These are phyloP conservation scores for Neelides folsomi DNA, from an alignment of 2,888 invertebrate genomes.

Conservation along the genomic window DNA sequence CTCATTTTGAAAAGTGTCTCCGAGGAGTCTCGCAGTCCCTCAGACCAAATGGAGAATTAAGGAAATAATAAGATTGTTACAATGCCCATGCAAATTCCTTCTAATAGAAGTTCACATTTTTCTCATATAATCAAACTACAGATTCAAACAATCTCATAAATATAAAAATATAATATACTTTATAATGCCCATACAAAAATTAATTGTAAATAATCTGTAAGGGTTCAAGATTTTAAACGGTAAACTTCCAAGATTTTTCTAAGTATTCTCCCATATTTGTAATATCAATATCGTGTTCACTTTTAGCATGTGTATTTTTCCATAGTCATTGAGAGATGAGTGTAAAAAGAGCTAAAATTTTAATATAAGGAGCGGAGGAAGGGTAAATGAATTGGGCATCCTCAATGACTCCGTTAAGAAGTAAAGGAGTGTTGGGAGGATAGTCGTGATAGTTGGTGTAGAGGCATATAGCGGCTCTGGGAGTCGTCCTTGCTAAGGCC, in stretches of 20 bases:
- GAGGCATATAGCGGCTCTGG: constrained; percentile 6
- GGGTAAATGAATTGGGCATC: not conserved
- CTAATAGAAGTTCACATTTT: too few relatives aligned
- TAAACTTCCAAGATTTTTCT: not conserved
- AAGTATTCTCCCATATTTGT: not conserved
- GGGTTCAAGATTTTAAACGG: not conserved
- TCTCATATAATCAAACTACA: too few relatives aligned
- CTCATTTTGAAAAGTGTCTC: too few relatives aligned
- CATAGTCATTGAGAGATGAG: not conserved
- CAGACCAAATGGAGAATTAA: too few relatives aligned
- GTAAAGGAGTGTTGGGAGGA: not conserved
- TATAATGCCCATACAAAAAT: too few relatives aligned
- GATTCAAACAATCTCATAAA: too few relatives aligned
- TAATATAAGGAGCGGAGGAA: not conserved
- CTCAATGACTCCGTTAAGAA: not conserved
- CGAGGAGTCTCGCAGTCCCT: too few relatives aligned
- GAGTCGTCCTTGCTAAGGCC: constrained; percentile 30
- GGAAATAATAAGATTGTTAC: too few relatives aligned
- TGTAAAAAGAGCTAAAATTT: too few relatives aligned
- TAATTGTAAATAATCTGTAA: not conserved
- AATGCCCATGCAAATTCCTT: too few relatives aligned
- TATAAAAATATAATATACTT: too few relatives aligned
- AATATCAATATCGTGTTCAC: not conserved
- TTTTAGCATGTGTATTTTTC: constrained; percentile 1
- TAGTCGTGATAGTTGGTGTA: not conserved